Evolutionary conservation across 2,888 invertebrate genomes (phyloP).

Genomic region (Melitaea athalia): DNA sequence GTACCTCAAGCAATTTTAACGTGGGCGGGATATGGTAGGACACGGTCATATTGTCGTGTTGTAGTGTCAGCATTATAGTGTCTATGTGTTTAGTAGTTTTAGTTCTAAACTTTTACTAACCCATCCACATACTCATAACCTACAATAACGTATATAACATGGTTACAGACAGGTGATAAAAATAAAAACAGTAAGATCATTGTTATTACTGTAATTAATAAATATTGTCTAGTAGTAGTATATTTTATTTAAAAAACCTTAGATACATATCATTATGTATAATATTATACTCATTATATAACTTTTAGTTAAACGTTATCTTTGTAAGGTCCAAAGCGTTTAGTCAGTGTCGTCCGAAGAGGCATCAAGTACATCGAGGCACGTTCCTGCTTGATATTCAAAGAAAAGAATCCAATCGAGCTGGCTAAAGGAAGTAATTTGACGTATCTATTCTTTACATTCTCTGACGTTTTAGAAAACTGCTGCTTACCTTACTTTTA

Average conservation of each 20-base stretch:
- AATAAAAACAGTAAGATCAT: too few species aligned
- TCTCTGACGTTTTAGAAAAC: slow-evolving; percentile 63
- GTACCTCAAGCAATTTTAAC: too few species aligned
- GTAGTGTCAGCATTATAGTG: too few species aligned
- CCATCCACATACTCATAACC: too few species aligned
- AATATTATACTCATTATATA: not conserved
- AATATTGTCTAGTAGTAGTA: too few species aligned
- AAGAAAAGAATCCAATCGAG: slow-evolving; percentile 51
- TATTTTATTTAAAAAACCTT: not conserved
- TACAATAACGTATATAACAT: too few species aligned
- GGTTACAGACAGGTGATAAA: too few species aligned
- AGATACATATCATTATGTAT: slow-evolving; percentile 6
- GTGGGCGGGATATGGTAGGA: too few species aligned
- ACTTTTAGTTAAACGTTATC: not conserved
- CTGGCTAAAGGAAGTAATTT: slow-evolving; percentile 44
- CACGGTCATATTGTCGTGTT: too few species aligned
- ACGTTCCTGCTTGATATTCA: slow-evolving; percentile 60
- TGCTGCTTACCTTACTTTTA: slow-evolving; percentile 50
- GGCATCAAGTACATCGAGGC: slow-evolving; percentile 55
- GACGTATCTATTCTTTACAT: slow-evolving; percentile 63
- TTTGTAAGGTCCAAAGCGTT: slow-evolving; percentile 52
- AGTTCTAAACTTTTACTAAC: too few species aligned
- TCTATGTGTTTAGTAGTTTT: too few species aligned
- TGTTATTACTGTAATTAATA: too few species aligned
- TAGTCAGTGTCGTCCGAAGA: slow-evolving; percentile 54